A percentile compares a stretch with the other conserved stretches of the same genome.
Evolutionary conservation across 2,888 invertebrate species (phyloP).

Genomic region (Disparrhopalites patrizii): DNA sequence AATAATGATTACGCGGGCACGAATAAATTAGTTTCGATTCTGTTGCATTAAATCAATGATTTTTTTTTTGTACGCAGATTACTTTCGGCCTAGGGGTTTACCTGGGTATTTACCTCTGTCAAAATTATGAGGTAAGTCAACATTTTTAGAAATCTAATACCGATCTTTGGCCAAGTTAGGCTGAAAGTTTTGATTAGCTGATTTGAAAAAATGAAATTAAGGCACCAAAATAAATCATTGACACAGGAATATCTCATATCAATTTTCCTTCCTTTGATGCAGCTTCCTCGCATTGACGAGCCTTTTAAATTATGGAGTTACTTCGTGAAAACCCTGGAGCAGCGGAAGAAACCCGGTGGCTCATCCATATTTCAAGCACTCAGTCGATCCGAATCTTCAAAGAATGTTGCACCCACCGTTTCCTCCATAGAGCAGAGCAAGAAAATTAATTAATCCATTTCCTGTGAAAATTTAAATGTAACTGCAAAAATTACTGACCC

Average conservation of each 20-base stretch:
- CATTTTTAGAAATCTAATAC: no score
- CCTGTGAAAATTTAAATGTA: no score
- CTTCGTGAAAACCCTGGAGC: constrained; percentile 38
- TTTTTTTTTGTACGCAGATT: constrained; percentile 31
- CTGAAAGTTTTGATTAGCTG: no score
- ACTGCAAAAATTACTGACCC: no score
- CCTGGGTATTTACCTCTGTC: constrained; percentile 41
- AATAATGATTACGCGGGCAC: no score
- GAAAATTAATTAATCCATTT: no score
- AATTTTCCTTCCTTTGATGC: neutral
- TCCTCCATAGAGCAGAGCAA: no score
- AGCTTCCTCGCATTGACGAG: constrained; percentile 45
- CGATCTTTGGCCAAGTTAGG: no score
- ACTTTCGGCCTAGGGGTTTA: constrained; percentile 43
- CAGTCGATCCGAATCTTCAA: no score
- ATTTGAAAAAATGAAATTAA: neutral
- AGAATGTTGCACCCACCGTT: no score
- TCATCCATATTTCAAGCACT: constrained; percentile 11
- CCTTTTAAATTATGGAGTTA: constrained; percentile 42
- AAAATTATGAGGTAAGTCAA: constrained; percentile 42
- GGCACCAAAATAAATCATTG: neutral
- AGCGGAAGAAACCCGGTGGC: constrained; percentile 29
- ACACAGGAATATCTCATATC: neutral
- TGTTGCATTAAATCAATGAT: neutral
- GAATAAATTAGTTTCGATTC: no score